Evolutionary conservation across 92 coral and sea anemone species (phyloP), one percentile per base, ranked within the genome.

Genomic region (Phymanthus crucifer): DNA sequence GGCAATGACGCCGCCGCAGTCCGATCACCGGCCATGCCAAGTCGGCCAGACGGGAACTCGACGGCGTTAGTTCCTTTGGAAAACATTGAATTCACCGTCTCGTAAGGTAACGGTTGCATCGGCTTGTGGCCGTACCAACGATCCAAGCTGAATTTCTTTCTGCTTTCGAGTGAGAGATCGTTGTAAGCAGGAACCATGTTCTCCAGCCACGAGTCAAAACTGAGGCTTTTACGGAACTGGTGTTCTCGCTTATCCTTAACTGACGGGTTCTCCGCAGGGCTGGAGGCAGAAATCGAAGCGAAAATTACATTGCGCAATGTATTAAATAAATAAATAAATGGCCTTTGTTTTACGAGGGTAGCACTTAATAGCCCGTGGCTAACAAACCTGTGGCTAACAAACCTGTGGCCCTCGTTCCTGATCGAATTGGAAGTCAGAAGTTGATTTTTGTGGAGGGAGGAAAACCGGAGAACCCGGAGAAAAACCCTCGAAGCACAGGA

Each of bases 121-220:
- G 80, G 80, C 17, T 75, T 76, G 37, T 78, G 84, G 24, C 72
- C 74, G 14, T 32, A 27, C 9, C 13, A 19, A 9, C 88, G 83
- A 69, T 92, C 91, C 32, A 89, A 67, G 45, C 97, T 92, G 16
- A 80, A 77, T 37, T 74, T 88, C 31, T 92, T 47, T 35, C 75
- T 78, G 26, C 79, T 70, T 36, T 82, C 86, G 12, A 81, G 58
- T 32, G 94, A 86, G 54, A 90, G 83, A 70, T 21, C 75, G 6
- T 90, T 85, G 83, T 88, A 84, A 46, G 82, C 89, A 0, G 94
- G 94, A 4, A 84, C 24, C 11, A 87, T 40, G 29, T 78, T 70
- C 24, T 83, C 83, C n/a, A 90, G 66, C 61, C 71, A 79, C 14
- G 89, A 83, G 76, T 90, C 94, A 72, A 77, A 80, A 80, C 94